Evolutionary conservation across 1,140 invertebrate genomes (phyloP), one percentile per base, ranked within the genome.

Genomic region (Pteromalus puparum): DNA sequence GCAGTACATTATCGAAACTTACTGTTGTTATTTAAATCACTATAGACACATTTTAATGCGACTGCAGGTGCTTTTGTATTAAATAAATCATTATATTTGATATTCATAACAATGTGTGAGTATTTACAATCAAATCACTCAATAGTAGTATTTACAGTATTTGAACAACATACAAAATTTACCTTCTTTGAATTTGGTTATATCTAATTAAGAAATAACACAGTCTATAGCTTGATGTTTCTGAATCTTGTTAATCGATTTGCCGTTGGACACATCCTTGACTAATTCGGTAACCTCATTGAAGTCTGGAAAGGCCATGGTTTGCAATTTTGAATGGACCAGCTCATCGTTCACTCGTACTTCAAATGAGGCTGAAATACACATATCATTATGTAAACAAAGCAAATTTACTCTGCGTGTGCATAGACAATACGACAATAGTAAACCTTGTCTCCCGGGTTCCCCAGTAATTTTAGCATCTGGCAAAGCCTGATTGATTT

Each of bases 311-410:
- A 96, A 94, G 24, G 94, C 94, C 93, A 94, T 93, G 18, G 94
- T 95, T 89, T 94, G 92, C 12, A 96, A 90, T 89, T 96, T 96
- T 46, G 95, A 96, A 89, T 96, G 95, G 61, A 96, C 91, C 77
- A 95, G 89, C 85, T 93, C 92, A 67, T 94, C 93, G 90, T 96
- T 95, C 21, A 96, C 92, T 70, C 90, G 89, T 28, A 96, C 93
- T 92, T 96, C 95, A 93, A 96, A 96, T 4, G 95, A 94, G 81
- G 94, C 95, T 96, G 91, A 61, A 93, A 93, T 6, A 87, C 86
- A 76, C 46, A 7, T n/a, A 75, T 2, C 13, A 2, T 42, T 15
- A 46, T n/a, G 38, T 42, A 65, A 18, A 30, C 30, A 7, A 61
- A 61, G 30, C 30, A n/a, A 61, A 18, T 53, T 53, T 21, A 21